These are phyloP conservation scores for Lytechinus variegatus DNA, from an alignment of 35 echinoderm and acorn worm species.

Conservation along the genomic window DNA sequence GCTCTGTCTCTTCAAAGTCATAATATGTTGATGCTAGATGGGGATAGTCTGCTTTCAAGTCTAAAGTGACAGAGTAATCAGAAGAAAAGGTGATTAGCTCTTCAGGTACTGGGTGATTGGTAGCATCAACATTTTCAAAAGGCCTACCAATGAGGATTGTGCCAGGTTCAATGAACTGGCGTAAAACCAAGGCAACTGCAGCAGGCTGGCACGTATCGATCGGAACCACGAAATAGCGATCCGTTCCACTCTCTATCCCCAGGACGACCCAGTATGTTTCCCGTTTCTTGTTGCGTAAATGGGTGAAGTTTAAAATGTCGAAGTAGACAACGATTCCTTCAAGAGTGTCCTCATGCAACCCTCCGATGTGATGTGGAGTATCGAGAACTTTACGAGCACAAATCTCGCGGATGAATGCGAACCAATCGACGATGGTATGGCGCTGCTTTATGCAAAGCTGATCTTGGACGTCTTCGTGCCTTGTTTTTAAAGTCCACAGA, in stretches of 20 bases:
- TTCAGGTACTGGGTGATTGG: neutral
- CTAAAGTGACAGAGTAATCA: conserved; percentile 12
- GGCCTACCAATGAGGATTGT: neutral
- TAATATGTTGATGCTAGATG: neutral
- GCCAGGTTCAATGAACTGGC: neutral
- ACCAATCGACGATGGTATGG: conserved; percentile 27
- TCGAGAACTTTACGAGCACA: conserved; percentile 23
- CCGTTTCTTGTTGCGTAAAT: neutral
- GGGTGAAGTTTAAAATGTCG: neutral
- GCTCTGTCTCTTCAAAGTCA: neutral
- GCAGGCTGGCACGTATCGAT: neutral
- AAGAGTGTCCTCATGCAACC: neutral
- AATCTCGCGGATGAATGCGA: neutral
- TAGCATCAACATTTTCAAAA: neutral
- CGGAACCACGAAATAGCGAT: conserved; percentile 25
- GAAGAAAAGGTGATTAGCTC: neutral
- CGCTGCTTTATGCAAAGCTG: conserved; percentile 8
- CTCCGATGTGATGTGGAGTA: conserved; percentile 11
- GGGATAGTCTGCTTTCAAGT: neutral
- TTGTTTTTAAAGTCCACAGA: neutral
- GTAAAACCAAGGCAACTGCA: neutral
- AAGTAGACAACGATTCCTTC: conserved; percentile 1
- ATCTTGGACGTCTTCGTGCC: neutral
- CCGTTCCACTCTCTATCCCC: neutral
- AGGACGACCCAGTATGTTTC: neutral